Evolutionary conservation across 2,113 vertebrate genomes (phyloP).

Genomic region (Athene noctua): DNA sequence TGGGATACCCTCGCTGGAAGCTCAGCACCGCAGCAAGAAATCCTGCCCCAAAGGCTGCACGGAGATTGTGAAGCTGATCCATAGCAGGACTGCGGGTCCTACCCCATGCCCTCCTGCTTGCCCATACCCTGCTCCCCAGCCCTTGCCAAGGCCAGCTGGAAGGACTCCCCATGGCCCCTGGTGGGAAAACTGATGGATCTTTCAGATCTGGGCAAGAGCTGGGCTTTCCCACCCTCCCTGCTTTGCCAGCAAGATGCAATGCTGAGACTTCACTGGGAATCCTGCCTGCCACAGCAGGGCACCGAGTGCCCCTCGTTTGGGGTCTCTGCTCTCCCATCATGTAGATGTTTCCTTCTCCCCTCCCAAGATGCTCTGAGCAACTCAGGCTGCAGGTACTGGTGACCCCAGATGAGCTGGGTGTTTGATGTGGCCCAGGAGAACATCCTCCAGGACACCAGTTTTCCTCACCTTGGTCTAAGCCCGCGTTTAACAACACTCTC

Average conservation of each 20-base stretch:
- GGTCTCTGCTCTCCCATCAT: background rate
- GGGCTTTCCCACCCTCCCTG: background rate
- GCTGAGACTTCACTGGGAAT: background rate
- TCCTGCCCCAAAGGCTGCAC: background rate
- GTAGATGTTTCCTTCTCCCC: background rate
- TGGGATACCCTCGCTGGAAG: accelerated
- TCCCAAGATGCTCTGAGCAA: background rate
- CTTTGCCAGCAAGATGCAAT: accelerated
- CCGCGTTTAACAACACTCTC: background rate
- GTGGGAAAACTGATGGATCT: background rate
- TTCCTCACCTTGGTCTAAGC: background rate
- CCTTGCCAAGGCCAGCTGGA: background rate
- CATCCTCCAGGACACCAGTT: background rate
- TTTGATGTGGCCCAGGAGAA: background rate
- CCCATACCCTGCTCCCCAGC: background rate
- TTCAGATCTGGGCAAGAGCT: background rate
- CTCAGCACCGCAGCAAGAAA: background rate
- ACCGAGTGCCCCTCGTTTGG: background rate
- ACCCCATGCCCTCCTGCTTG: background rate
- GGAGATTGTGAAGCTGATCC: background rate
- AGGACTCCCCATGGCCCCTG: background rate
- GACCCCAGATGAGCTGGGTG: background rate
- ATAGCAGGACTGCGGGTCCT: accelerated
- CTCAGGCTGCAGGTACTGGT: accelerated
- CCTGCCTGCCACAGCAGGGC: background rate